Conservation (phyloP, 2,113 vertebrate species). For the Anoura caudifer region DNA sequence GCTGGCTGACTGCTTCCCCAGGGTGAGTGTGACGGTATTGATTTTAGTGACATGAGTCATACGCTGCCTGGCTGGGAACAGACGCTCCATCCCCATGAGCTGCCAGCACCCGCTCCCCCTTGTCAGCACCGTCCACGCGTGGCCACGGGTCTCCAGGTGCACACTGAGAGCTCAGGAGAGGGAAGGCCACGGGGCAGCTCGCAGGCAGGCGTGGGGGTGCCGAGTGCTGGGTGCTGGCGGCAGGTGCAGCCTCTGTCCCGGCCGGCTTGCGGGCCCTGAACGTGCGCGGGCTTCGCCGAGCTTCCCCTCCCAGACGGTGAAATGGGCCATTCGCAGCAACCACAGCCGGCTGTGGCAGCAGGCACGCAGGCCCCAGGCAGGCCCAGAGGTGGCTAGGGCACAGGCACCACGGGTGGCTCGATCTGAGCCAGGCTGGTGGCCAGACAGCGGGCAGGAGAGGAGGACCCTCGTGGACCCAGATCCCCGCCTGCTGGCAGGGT, state of each 20-base stretch:
- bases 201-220: background rate
- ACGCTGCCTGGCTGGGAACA: constrained; percentile 31
- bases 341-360: background rate
- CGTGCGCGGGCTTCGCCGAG: fast-evolving
- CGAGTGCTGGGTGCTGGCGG: background rate
- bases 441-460: background rate
- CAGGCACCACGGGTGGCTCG: background rate
- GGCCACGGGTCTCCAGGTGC: background rate
- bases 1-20: constrained; percentile 58
- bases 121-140: background rate
- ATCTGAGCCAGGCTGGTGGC: background rate
- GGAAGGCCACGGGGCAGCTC: background rate
- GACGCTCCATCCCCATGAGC: constrained; percentile 22
- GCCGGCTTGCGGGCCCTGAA: background rate
- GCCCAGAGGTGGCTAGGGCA: background rate
- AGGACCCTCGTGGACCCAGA: background rate
- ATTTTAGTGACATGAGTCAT: constrained; percentile 60
- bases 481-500: fast-evolving
- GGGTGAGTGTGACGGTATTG: constrained; percentile 44
- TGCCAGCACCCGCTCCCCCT: background rate
- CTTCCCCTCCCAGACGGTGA: background rate
- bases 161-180: background rate
- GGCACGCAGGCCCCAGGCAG: background rate
- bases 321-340: background rate
- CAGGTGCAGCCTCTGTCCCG: background rate